Evolutionary conservation across 2,797 vertebrate species (phyloP).

Genomic region (Cyclura pinguis): DNA sequence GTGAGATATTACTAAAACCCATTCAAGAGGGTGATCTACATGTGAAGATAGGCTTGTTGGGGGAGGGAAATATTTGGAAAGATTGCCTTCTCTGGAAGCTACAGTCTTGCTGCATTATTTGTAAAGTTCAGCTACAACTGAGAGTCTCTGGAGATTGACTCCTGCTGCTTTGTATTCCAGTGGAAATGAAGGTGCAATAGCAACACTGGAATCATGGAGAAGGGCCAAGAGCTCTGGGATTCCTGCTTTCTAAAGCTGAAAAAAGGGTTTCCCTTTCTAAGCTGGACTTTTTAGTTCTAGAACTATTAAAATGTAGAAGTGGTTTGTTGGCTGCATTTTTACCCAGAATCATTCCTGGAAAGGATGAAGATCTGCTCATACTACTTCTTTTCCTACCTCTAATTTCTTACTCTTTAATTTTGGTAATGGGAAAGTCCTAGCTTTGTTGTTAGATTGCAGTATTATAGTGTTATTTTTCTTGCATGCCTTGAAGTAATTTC

Average conservation of each 20-base stretch:
- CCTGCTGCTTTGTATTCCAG: neutral
- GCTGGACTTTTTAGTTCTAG: neutral
- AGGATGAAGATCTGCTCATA: neutral
- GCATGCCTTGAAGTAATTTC: no score
- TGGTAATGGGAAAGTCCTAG: conserved; percentile 1
- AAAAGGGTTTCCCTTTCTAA: neutral
- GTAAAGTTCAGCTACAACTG: no score
- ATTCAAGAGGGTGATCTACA: neutral
- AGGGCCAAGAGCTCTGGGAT: neutral
- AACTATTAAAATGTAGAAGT: no score
- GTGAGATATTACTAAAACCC: neutral
- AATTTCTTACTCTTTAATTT: neutral
- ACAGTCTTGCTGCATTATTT: neutral
- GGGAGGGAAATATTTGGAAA: neutral
- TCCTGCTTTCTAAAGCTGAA: neutral
- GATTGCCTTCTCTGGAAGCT: neutral
- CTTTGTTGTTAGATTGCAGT: neutral
- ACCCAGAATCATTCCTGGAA: neutral
- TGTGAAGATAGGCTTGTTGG: neutral
- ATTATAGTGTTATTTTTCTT: no score
- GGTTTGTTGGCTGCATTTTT: neutral
- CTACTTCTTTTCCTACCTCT: neutral
- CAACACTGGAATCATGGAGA: neutral
- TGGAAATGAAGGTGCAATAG: no score
- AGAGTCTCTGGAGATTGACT: neutral